Evolutionary conservation across 53 echinoderm and acorn worm genomes (phyloP).

Genomic region (Paelopatides confundens): DNA sequence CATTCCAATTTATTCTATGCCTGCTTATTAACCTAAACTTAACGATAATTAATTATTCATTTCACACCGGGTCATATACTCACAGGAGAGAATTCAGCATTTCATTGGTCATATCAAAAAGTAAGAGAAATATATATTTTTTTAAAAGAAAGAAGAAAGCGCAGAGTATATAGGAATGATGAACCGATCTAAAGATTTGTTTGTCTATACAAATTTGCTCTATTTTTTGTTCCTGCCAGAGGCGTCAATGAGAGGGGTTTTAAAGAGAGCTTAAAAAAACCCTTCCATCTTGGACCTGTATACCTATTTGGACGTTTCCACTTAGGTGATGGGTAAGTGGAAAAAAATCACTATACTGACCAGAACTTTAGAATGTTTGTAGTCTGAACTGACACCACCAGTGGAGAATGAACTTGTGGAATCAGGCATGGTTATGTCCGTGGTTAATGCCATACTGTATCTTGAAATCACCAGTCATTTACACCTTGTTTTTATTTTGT

Average conservation of each 20-base stretch:
- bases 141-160: too few relatives aligned
- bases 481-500: background rate
- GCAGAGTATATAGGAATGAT: too few relatives aligned
- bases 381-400: slow-evolving; percentile 50
- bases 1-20: slow-evolving; percentile 8
- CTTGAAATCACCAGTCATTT: slow-evolving; percentile 40
- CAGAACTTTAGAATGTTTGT: slow-evolving; percentile 47
- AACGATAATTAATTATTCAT: background rate
- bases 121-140: too few relatives aligned
- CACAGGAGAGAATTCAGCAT: slow-evolving; percentile 10
- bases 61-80: background rate
- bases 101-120: too few relatives aligned
- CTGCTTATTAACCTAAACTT: slow-evolving; percentile 45
- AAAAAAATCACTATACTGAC: slow-evolving; percentile 23
- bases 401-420: slow-evolving; percentile 40
- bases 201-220: slow-evolving; percentile 35
- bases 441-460: slow-evolving; percentile 44
- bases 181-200: background rate
- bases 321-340: slow-evolving; percentile 48
- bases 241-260: slow-evolving; percentile 30
- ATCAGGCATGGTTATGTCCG: slow-evolving; percentile 44
- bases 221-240: slow-evolving; percentile 48
- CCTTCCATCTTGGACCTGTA: background rate
- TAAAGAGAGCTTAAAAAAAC: slow-evolving; percentile 35
- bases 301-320: slow-evolving; percentile 38